A percentile compares a stretch with the other conserved stretches of the same genome.
These are phyloP conservation scores for Plutomurus gul DNA, from an alignment of 1,140 invertebrate species.

Conservation along the genomic window DNA sequence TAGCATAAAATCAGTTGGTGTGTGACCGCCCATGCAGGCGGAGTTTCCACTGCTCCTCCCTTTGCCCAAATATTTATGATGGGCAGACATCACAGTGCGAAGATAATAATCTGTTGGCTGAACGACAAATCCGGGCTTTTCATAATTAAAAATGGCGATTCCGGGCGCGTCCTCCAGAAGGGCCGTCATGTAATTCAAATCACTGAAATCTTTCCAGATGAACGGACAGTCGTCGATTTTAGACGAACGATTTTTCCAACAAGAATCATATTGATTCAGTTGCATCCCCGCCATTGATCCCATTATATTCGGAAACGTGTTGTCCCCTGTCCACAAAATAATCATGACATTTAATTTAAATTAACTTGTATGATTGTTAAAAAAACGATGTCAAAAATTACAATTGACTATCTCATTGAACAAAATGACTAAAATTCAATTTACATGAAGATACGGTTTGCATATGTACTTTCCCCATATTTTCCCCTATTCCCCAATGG, in stretches of 20 bases:
- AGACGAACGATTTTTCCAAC: constrained; percentile 30
- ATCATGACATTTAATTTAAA: not conserved
- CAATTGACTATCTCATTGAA: no score
- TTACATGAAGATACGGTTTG: no score
- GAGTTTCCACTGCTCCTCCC: not conserved
- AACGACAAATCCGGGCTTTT: constrained; percentile 48
- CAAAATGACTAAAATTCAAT: no score
- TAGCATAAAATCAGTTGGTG: constrained; percentile 39
- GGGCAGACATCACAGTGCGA: constrained; percentile 43
- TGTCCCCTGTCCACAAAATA: not conserved
- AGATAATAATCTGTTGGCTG: constrained; percentile 52
- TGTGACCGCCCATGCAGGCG: constrained; percentile 30
- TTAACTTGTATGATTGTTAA: no score
- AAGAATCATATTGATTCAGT: constrained; percentile 32
- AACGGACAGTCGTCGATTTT: constrained; percentile 58
- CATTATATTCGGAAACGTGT: constrained; percentile 57
- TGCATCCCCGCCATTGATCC: constrained; percentile 52
- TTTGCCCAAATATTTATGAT: constrained; percentile 13
- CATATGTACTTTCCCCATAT: no score
- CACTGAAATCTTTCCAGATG: constrained; percentile 59
- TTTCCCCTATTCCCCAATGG: no score
- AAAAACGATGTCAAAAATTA: no score
- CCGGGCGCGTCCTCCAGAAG: constrained; percentile 58
- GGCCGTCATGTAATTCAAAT: constrained; percentile 57
- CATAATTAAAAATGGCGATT: constrained; percentile 58